Evolutionary conservation across 2,888 invertebrate genomes (phyloP), one percentile per base, ranked within the genome.

Genomic region (Yponomeuta evonymella): DNA sequence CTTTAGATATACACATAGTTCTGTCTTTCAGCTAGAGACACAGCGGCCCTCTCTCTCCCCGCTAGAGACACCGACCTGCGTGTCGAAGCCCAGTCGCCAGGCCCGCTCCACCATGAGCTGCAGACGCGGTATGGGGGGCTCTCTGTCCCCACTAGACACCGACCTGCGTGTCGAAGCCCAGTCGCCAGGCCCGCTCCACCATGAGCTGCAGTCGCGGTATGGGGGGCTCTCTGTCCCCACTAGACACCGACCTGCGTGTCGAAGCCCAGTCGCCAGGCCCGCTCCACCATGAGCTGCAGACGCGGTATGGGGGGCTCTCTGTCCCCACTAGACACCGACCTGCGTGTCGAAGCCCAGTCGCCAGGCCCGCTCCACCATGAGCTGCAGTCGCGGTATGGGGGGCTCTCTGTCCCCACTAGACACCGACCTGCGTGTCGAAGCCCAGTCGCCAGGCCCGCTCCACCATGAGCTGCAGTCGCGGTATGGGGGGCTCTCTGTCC

Each of bases 281-380:
- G 94, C 81, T 98, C 97, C 33, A 98, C 97, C 76, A 97, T 94
- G 74, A 95, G 93, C 86, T 98, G 98, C 72, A 98, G 93, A 71
- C 96, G 93, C 30, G 96, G 96, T 78, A 98, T 96, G 76, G 97
- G 96, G 8, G 97, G 97, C 88, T 97, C 43, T 43, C 43, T 43
- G 43, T 43, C 43, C 5, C 36, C 36, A 4, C 2, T 43, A 43
- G 43, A 8, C 5, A 69, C 62, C 70, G 74, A 89, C 81, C 74
- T 82, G 83, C 71, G 93, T 86, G 84, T 95, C 95, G 80, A 95
- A 95, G 33, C 95, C 95, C 79, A 94, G 93, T 1, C 93, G 88
- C 95, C 95, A 95, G 0, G 95, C 95, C 79, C 94, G 93, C 80
- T 96, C 96, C 70, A 96, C 95, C 81, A 96, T 93, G 74, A 94